Base-by-base conservation (phyloP, 2,113 vertebrate genomes). In the Ariopsis seemanni region DNA sequence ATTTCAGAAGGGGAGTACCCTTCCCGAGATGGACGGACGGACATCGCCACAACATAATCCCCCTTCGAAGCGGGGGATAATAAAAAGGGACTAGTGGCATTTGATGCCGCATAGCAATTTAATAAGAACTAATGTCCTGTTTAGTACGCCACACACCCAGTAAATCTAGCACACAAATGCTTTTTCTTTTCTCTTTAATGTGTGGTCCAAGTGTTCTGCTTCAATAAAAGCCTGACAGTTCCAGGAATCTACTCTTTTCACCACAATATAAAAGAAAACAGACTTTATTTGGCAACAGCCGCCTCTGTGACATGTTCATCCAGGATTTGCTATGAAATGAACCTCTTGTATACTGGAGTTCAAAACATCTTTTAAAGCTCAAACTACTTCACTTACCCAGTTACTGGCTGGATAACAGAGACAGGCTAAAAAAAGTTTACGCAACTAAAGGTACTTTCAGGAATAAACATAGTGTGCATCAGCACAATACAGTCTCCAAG, bases 311-410 rank as follows among this genome's bases (percentile, higher is more conserved):
- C 55, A 9, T 34, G 57, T 60, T 60, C 27, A 81, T 81, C 57
- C 79, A 80, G 79, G 55, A 81, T 80, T 34, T 80, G 15, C 15
- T 80, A 11, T 80, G 14, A 58, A 57, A 80, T 80, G 17, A 79
- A 79, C 17, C n/a, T 27, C 11, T 80, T 58, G 8, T 58, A 7
- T 60, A 12, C 53, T 58, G 78, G 30, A 81, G 27, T 42, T 81
- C 78, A 60, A 34, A 18, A 5, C 12, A 55, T 8, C 25, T 17
- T 85, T 78, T 55, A 15, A 80, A 22, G 60, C 50, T 52, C 58
- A 63, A 48, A 78, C 34, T 30, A 48, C 9, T 78, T 77, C 34
- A 50, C n/a, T 50, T 77, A 62, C 55, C 12, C 52, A 48, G 67
- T 58, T 17, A 75, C 22, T 85, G 30, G 75, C 25, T 12, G 50